A percentile compares a stretch with the other conserved stretches of the same genome.
These are phyloP conservation scores for Cranoglanis bouderius DNA, from an alignment of 2,113 vertebrate species.

Conservation along the genomic window DNA sequence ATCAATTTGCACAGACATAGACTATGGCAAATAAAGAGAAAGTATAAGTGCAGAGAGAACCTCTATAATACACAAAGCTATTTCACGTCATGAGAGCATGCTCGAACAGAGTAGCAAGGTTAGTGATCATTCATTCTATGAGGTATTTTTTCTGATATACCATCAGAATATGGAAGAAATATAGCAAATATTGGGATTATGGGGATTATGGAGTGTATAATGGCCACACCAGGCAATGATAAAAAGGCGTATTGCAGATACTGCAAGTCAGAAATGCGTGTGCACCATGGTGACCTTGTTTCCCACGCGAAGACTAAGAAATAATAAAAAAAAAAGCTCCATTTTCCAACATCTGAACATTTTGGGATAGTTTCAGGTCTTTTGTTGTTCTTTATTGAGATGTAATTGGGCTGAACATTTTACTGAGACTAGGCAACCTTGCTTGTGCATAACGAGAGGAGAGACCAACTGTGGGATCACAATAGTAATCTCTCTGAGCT, in stretches of 20 bases:
- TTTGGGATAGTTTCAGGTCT: neutral
- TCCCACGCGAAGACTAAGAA: neutral
- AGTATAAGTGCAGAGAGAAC: neutral
- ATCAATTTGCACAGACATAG: neutral
- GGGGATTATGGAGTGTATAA: neutral
- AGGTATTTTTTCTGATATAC: neutral
- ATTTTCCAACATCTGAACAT: neutral
- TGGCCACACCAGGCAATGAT: neutral
- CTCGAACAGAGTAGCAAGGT: neutral
- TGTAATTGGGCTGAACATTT: neutral
- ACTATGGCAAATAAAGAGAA: neutral
- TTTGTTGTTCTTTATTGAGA: neutral
- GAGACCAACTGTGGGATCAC: neutral
- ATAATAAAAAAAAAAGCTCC: neutral
- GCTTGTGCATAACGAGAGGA: neutral
- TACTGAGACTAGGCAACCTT: neutral
- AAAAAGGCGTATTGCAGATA: neutral
- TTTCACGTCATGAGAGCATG: neutral
- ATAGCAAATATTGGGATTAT: neutral
- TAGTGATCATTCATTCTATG: neutral
- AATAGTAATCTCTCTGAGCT: neutral
- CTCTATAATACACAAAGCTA: neutral
- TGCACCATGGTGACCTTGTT: neutral
- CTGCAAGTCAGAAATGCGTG: neutral
- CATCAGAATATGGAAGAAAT: neutral